Evolutionary conservation across 2,797 vertebrate species (phyloP), one percentile per base, ranked within the genome.

Genomic region (Chelon auratus): DNA sequence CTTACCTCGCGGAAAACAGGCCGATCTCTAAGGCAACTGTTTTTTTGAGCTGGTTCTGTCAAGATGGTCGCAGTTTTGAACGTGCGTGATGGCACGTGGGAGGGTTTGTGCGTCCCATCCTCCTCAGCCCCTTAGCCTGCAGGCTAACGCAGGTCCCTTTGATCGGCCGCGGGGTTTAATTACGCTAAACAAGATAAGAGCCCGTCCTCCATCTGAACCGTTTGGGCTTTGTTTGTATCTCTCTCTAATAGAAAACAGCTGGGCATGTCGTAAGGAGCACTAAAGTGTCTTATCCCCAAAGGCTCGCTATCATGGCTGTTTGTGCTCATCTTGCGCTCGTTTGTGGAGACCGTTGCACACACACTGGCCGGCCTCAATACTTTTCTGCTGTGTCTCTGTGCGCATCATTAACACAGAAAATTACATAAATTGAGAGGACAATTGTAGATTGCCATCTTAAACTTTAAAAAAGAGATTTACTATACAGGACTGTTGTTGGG

Each of bases 111-210:
- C 22, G 2, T 43, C 65, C 48, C 40, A 17, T 22, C 57, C 33
- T 51, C 20, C 47, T 72, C 26, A 18, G 36, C 37, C 51, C 24
- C 36, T 56, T 26, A 22, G 56, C 48, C 64, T 53, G n/a, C 56
- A 61, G 24, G 11, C 53, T 12, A 37, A 62, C 54, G 50, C 59
- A 22, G 36, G 50, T 80, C 67, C 64, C 75, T 84, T 80, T 82
- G 75, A 84, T 87, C 82, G 81, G 59, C 50, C 40, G 39, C n/a
- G 14, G 77, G 79, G 74, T 85, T 80, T 73, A 85, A 86, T 85
- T 78, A 80, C 68, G 51, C 74, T 18, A 62, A 86, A 78, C 47
- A 81, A 78, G 73, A 84, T 77, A 70, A 83, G 58, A 50, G 22
- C 0, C 0, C 33, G 58, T 80, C 64, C 67, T 61, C 52, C 57